Evolutionary conservation across 2,888 invertebrate species (phyloP), one percentile per base, ranked within the genome.

Genomic region (Rotaria sp.): DNA sequence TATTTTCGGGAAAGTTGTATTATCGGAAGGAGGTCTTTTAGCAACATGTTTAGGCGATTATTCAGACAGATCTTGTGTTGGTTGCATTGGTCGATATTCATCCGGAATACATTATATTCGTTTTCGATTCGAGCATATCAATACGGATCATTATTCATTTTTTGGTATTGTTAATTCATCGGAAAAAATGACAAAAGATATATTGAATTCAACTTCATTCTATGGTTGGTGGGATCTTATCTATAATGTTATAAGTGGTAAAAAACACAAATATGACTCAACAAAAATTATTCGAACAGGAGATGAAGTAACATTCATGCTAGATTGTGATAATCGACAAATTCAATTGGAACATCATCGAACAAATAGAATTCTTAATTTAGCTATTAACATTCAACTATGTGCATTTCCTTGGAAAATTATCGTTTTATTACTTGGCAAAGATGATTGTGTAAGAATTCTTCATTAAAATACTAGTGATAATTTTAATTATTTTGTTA

Each of bases 331-430:
- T n/a, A 80, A 45, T n/a, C 10, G 45, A 45, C 45, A 18, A 41
- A n/a, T 80, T 4, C n/a, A n/a, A 41, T n/a, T 80, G 3, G 80
- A 45, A 80, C 80, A 80, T 80, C 80, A 80, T n/a, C 26, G 80
- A 45, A 80, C 45, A 11, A 80, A 80, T 45, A 26, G 45, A 80
- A 41, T n/a, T 45, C 11, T 45, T 41, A 41, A 45, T 80, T 24
- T 80, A 45, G 2, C 80, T n/a, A 80, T 45, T 15, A 26, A 80
- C 45, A 18, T 80, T 80, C 80, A n/a, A 45, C 11, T 80, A n/a
- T 80, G 80, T n/a, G 41, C n/a, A n/a, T 45, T 80, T 45, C 80
- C 80, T n/a, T 80, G 80, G 80, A 80, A 80, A 80, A 80, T 80
- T n/a, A 45, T 80, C 26, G n/a, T 80, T n/a, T 26, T 80, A 45